Evolutionary conservation across 2,113 vertebrate species (phyloP).

Genomic region (Petaurus breviceps): DNA sequence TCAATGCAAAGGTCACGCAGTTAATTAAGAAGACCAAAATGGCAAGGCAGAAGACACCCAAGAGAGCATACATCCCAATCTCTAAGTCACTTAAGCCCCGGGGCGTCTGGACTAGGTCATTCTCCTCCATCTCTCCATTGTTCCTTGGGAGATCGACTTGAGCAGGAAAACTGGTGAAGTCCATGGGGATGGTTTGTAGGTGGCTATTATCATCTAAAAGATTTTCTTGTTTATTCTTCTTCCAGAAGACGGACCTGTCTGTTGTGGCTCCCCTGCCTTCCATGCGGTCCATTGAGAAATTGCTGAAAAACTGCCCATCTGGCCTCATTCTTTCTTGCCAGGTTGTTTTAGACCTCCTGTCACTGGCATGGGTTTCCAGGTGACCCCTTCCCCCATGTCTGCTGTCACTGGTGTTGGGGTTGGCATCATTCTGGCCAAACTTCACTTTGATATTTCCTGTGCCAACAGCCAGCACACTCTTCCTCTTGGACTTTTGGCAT

Average conservation of each 20-base stretch:
- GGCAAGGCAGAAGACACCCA: constrained; percentile 95
- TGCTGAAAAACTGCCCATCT: constrained; percentile 66
- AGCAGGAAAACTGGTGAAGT: constrained; percentile 88
- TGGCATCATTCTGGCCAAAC: constrained; percentile 84
- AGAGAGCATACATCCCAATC: constrained; percentile 95
- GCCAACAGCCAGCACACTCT: constrained; percentile 90
- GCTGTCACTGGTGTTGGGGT: constrained; percentile 77
- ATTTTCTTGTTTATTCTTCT: constrained; percentile 78
- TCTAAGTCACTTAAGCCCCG: constrained; percentile 93
- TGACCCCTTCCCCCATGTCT: constrained; percentile 73
- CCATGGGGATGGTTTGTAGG: constrained; percentile 87
- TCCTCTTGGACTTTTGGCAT: constrained; percentile 94
- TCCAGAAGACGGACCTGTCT: constrained; percentile 83
- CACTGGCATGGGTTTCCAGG: constrained; percentile 74
- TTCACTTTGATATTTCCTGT: constrained; percentile 89
- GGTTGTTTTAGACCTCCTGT: constrained; percentile 72
- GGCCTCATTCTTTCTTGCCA: constrained; percentile 71
- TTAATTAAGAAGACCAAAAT: constrained; percentile 95
- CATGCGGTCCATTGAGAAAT: constrained; percentile 82
- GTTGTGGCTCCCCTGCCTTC: constrained; percentile 86
- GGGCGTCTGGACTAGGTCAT: constrained; percentile 81
- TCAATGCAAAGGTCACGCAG: constrained; percentile 91
- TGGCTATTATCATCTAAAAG: constrained; percentile 82
- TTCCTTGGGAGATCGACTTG: constrained; percentile 85
- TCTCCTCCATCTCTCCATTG: constrained; percentile 74